Conservation (phyloP, 2,113 vertebrate species). For the Myodes glareolus region DNA sequence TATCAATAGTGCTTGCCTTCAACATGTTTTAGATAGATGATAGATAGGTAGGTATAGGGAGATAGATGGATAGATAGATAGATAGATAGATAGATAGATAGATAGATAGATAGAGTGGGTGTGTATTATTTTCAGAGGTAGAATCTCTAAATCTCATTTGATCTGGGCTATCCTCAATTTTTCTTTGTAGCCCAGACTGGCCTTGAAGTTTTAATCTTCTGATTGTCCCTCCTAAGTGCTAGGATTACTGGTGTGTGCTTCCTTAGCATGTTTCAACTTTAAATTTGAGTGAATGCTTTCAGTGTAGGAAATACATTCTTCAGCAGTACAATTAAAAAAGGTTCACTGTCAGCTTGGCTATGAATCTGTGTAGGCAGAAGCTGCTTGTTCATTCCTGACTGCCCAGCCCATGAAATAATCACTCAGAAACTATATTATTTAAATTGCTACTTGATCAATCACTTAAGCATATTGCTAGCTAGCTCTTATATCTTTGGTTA, state of each 20-base stretch:
- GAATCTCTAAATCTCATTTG: background rate
- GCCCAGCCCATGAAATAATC: no score
- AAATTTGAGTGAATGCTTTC: background rate
- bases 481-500: no score
- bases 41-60: no score
- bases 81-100: background rate
- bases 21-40: background rate
- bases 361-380: background rate
- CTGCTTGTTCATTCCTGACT: no score
- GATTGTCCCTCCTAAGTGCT: background rate
- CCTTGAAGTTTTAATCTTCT: background rate
- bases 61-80: background rate
- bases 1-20: background rate
- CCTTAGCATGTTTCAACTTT: background rate
- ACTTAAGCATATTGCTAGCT: no score
- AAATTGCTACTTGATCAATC: no score
- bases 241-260: background rate
- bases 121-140: background rate
- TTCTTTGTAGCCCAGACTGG: background rate
- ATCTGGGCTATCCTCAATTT: background rate
- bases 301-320: background rate
- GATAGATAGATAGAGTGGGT: background rate
- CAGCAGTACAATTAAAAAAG: background rate
- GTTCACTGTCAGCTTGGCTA: background rate
- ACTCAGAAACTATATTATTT: no score